phyloP scores from a whole-genome alignment of 2,797 vertebrate species.

The Esox masquinongy region DNA sequence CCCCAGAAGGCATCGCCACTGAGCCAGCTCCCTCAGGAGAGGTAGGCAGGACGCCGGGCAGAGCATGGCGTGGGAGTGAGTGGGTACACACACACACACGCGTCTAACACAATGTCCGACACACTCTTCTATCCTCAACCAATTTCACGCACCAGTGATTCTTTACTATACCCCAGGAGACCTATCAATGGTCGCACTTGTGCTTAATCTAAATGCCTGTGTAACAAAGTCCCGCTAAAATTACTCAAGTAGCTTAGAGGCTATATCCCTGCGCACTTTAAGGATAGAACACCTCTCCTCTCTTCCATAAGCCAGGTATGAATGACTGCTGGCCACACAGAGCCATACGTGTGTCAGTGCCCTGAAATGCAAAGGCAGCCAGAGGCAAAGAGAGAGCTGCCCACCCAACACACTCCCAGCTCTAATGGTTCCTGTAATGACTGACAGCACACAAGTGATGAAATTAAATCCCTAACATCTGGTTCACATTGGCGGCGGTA shows the following conservation, averaged over 20 bases:
- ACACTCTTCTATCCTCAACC: conserved; percentile 18
- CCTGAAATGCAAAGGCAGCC: background rate
- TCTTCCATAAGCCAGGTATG: background rate
- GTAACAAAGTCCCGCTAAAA: background rate
- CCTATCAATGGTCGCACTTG: conserved; percentile 1
- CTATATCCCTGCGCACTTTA: background rate
- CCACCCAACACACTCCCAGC: background rate
- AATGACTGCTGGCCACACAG: background rate
- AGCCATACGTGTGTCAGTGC: background rate
- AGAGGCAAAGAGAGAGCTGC: background rate
- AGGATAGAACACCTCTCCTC: background rate
- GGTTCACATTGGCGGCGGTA: background rate
- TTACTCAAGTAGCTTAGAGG: background rate
- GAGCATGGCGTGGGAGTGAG: conserved; percentile 54
- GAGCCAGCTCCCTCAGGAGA: conserved; percentile 74
- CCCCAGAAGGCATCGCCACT: conserved; percentile 75
- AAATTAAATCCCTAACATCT: background rate
- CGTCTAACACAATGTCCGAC: conserved; percentile 18
- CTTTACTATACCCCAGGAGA: conserved; percentile 13
- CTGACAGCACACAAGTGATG: background rate
- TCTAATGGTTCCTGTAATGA: background rate
- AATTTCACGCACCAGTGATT: conserved; percentile 31
- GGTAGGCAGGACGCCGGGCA: conserved; percentile 76
- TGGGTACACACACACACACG: conserved; percentile 4
- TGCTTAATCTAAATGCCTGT: conserved; percentile 1